Conservation (phyloP, 2,888 invertebrate genomes). For the Cantharis rustica region DNA sequence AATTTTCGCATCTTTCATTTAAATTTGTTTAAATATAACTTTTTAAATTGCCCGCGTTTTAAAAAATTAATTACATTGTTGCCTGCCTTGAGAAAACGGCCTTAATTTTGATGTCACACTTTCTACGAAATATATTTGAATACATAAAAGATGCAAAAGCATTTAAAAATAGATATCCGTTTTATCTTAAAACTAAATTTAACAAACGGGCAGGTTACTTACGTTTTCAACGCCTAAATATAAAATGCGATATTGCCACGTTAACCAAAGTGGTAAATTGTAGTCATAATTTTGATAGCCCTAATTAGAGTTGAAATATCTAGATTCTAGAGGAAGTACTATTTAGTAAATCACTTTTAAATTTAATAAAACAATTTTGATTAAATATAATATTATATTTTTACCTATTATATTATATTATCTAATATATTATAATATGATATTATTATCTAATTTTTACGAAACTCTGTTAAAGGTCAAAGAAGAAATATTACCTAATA, state of each 20-base stretch:
- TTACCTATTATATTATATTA: no score
- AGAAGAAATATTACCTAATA: no score
- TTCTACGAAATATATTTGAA: neutral
- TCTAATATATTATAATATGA: no score
- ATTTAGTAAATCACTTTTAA: neutral
- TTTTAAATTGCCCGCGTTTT: neutral
- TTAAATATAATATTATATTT: neutral
- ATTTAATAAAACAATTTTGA: neutral
- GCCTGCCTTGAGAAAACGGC: neutral
- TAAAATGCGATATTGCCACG: neutral
- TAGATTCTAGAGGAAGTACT: neutral
- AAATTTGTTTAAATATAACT: neutral
- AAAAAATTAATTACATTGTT: neutral
- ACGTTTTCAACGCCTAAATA: neutral
- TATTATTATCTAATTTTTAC: no score
- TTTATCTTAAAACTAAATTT: neutral
- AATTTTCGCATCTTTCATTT: neutral
- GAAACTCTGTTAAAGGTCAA: no score
- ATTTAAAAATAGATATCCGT: neutral
- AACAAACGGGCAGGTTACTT: neutral
- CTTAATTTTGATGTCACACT: neutral
- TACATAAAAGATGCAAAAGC: neutral
- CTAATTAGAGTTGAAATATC: neutral
- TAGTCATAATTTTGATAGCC: neutral
- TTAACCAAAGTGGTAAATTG: neutral